Percentiles rank a stretch among this genome's conserved stretches.
phyloP scores from a whole-genome alignment of 2,113 vertebrate species.

The Arothron firmamentum region DNA sequence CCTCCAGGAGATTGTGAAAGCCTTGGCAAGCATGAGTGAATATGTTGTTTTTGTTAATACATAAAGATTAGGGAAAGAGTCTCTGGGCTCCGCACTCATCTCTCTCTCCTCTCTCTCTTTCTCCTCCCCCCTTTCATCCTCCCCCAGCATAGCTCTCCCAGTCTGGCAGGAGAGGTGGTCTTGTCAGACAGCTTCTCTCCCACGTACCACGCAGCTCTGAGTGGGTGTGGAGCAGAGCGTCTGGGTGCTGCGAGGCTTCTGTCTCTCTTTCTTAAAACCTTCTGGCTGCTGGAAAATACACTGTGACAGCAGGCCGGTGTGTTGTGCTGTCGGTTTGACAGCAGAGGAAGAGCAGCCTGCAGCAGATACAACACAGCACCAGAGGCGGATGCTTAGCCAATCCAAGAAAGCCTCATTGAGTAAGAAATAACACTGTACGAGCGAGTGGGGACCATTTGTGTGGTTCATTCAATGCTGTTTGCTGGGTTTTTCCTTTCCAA shows the following conservation, averaged over 20 bases:
- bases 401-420: slow-evolving; percentile 56
- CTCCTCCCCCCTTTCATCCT: slow-evolving; percentile 50
- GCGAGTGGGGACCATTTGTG: slow-evolving; percentile 57
- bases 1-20: slow-evolving; percentile 64
- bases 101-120: slow-evolving; percentile 20
- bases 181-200: slow-evolving; percentile 70
- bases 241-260: slow-evolving; percentile 63
- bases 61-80: slow-evolving; percentile 73
- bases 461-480: slow-evolving; percentile 55
- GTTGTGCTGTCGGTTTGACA: slow-evolving; percentile 67
- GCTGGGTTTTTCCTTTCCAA: slow-evolving; percentile 47
- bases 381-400: slow-evolving; percentile 59
- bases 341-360: slow-evolving; percentile 61
- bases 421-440: slow-evolving; percentile 51
- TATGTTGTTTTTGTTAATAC: slow-evolving; percentile 76
- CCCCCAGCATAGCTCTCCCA: slow-evolving; percentile 54
- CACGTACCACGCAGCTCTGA: slow-evolving; percentile 58
- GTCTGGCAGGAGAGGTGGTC: slow-evolving; percentile 71
- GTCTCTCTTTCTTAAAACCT: slow-evolving; percentile 67
- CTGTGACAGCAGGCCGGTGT: slow-evolving; percentile 67
- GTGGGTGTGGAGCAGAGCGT: slow-evolving; percentile 62
- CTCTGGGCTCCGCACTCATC: slow-evolving; percentile 48
- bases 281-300: slow-evolving; percentile 66
- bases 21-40: slow-evolving; percentile 70
- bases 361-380: slow-evolving; percentile 67